phyloP scores from a whole-genome alignment of 2,888 invertebrate genomes.

The Watsonalla binaria region DNA sequence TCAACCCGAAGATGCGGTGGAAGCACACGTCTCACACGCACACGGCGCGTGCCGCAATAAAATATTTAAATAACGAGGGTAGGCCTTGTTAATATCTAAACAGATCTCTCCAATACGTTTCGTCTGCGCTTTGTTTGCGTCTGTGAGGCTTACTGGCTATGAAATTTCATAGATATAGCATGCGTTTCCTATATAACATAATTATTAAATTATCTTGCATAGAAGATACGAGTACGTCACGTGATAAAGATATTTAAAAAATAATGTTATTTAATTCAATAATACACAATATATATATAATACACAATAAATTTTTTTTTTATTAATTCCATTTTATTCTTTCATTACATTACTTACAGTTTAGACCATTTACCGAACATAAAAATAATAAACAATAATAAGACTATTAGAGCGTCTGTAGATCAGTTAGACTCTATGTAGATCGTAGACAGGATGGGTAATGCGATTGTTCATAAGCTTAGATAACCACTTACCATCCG shows the following conservation, averaged over 20 bases:
- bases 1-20: background rate
- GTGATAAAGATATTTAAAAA: background rate
- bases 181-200: background rate
- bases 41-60: slow-evolving; percentile 31
- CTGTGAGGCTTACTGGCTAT: background rate
- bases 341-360: too few species aligned
- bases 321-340: too few species aligned
- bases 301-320: too few species aligned
- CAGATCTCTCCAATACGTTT: slow-evolving; percentile 4
- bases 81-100: slow-evolving; percentile 42
- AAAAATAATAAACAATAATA: too few species aligned
- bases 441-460: too few species aligned
- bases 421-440: too few species aligned
- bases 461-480: too few species aligned
- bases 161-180: too few species aligned
- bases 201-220: background rate
- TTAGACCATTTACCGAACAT: too few species aligned
- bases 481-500: too few species aligned
- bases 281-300: too few species aligned
- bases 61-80: slow-evolving; percentile 38
- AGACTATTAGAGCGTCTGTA: too few species aligned
- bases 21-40: slow-evolving; percentile 4
- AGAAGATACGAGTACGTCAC: background rate
- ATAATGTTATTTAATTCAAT: background rate
- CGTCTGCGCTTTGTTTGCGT: background rate